Evolutionary conservation across 2,888 invertebrate species (phyloP).

Genomic region (Meta bourneti): DNA sequence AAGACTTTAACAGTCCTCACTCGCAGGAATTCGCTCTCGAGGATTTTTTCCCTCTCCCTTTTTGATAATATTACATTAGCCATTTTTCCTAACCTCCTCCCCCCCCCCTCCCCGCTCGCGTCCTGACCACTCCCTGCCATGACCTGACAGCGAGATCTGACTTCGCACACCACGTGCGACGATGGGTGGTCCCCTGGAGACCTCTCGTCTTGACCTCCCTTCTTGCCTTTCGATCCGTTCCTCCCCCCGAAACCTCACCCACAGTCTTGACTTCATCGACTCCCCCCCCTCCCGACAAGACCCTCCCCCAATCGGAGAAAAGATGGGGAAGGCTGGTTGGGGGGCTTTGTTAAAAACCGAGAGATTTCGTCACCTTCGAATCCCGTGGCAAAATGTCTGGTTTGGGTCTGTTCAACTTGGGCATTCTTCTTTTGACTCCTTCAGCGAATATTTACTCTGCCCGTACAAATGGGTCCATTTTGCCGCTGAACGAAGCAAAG

Average conservation of each 20-base stretch:
- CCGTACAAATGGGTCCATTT: slow-evolving; percentile 65
- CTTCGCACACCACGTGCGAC: slow-evolving; percentile 8
- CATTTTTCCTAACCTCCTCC: background rate
- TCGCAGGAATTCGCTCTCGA: slow-evolving; percentile 67
- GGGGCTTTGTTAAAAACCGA: slow-evolving; percentile 56
- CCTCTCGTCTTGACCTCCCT: background rate
- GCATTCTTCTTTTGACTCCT: slow-evolving; percentile 65
- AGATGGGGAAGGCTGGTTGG: slow-evolving; percentile 43
- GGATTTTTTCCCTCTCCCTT: slow-evolving; percentile 31
- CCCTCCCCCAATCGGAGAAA: background rate
- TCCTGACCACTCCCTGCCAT: slow-evolving; percentile 57
- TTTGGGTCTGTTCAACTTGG: slow-evolving; percentile 7
- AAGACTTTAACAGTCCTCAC: slow-evolving; percentile 65
- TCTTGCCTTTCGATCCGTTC: background rate
- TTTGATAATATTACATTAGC: slow-evolving; percentile 73
- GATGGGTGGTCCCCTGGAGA: background rate
- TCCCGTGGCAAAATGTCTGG: slow-evolving; percentile 29
- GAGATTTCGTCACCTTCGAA: slow-evolving; percentile 70
- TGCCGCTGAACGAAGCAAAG: slow-evolving; percentile 15
- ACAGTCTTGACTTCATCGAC: slow-evolving; percentile 25
- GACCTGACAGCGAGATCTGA: slow-evolving; percentile 43
- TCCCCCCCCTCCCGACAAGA: slow-evolving; percentile 49
- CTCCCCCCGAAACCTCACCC: background rate
- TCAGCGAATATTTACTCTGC: slow-evolving; percentile 57
- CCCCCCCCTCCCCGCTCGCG: slow-evolving; percentile 49